These are phyloP conservation scores for Glaucopsyche alexis DNA, from an alignment of 2,888 invertebrate genomes.

Conservation along the genomic window DNA sequence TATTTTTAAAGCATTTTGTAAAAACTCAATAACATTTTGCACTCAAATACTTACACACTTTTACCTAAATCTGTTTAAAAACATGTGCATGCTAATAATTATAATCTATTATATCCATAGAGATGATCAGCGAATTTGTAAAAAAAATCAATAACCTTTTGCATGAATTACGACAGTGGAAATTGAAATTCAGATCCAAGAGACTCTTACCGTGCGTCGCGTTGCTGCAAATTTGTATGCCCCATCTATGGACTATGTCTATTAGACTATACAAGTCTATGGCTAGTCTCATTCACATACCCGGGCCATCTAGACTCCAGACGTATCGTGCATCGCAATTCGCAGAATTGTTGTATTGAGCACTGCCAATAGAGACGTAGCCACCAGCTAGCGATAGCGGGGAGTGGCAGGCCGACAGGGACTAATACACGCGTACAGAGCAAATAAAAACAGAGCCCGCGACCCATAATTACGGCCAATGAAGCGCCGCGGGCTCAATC, in stretches of 20 bases:
- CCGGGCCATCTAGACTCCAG: slow-evolving; percentile 52
- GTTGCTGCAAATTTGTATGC: no score
- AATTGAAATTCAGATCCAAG: no score
- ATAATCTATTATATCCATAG: no score
- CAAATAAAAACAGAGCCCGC: slow-evolving; percentile 41
- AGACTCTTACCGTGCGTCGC: no score
- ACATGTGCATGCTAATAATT: no score
- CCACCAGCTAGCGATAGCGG: slow-evolving; percentile 54
- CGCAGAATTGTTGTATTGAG: slow-evolving; percentile 44
- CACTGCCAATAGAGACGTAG: slow-evolving; percentile 61
- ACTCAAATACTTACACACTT: no score
- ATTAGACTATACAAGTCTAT: background rate
- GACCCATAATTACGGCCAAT: slow-evolving; percentile 42
- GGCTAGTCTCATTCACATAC: slow-evolving; percentile 55
- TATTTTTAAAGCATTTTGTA: no score
- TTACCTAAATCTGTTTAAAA: no score
- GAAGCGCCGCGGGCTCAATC: slow-evolving; percentile 38
- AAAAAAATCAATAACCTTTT: no score
- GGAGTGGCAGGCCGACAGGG: slow-evolving; percentile 58
- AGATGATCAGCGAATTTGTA: no score
- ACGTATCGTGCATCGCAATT: slow-evolving; percentile 57
- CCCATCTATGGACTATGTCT: background rate
- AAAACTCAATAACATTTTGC: no score
- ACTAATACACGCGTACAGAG: slow-evolving; percentile 48
- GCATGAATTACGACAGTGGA: no score